Evolutionary conservation across 1,140 invertebrate species (phyloP), one percentile per base, ranked within the genome.

Genomic region (Atta colombica): DNA sequence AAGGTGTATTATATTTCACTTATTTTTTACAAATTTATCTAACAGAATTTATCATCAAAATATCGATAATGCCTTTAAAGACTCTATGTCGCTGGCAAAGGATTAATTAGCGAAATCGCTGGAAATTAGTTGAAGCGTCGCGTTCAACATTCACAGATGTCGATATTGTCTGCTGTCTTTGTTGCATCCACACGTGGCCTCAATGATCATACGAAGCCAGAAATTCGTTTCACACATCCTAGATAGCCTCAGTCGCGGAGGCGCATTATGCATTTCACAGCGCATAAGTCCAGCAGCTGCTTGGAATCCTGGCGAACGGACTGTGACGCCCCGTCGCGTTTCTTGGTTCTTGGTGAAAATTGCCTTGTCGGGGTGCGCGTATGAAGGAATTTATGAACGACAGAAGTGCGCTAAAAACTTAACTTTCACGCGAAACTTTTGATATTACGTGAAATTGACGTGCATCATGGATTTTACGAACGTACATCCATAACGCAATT

Each of bases 221-320:
- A 92, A 93, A 93, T 93, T 93, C 91, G 92, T 91, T 89, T 92
- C 92, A 87, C 90, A 90, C 89, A 90, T 92, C 87, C 88, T 89
- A 87, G 90, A 91, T 87, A 88, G 86, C 53, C 51, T 77, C 51
- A 51, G 75, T 74, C 66, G 82, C 74, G 58, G 68, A 60, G 74
- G 91, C 87, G 85, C 91, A 93, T 94, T 95, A 95, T 91, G 90
- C 93, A 94, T 95, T 94, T 95, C 93, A 95, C 94, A 94, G 92
- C 84, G 88, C 91, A 94, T 93, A 93, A 94, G 89, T 93, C 91
- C 91, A 90, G 74, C 92, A 93, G 88, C 91, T 93, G 93, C 71
- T 82, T 89, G 87, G 92, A 89, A 92, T 90, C 69, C 72, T 25
- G 90, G 77, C 86, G 81, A 89, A 93, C 88, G 86, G 81, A 61